A percentile compares a stretch with the other conserved stretches of the same genome.
Evolutionary conservation across 1,140 invertebrate genomes (phyloP).

Genomic region (Charaxes varanes): DNA sequence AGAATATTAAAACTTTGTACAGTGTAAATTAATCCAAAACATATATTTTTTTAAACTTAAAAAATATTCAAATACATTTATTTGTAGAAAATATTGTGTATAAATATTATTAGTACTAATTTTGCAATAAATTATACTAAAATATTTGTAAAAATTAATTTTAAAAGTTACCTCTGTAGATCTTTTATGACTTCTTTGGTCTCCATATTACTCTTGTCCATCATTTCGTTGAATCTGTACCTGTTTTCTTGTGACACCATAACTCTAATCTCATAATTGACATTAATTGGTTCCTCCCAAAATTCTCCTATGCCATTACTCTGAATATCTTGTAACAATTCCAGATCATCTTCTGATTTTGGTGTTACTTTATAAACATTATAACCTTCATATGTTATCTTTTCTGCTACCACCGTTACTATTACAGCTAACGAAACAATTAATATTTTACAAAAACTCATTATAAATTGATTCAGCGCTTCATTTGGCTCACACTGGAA

Average conservation of each 20-base stretch:
- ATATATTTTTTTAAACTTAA: too few relatives aligned
- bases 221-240: slow-evolving; percentile 19
- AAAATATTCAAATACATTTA: too few relatives aligned
- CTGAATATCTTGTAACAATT: slow-evolving; percentile 28
- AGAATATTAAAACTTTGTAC: too few relatives aligned
- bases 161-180: slow-evolving; percentile 48
- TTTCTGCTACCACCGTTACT: slow-evolving; percentile 16
- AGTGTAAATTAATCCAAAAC: too few relatives aligned
- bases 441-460: slow-evolving; percentile 11
- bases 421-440: slow-evolving; percentile 19
- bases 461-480: slow-evolving; percentile 9
- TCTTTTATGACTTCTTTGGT: slow-evolving; percentile 33
- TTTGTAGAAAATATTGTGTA: too few relatives aligned
- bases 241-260: slow-evolving; percentile 38
- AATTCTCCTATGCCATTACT: slow-evolving; percentile 35
- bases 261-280: slow-evolving; percentile 32
- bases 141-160: slow-evolving; percentile 2
- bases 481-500: too few relatives aligned
- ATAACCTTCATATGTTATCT: slow-evolving; percentile 63
- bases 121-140: background rate
- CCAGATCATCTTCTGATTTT: slow-evolving; percentile 37
- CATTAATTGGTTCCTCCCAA: slow-evolving; percentile 44
- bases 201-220: slow-evolving; percentile 22
- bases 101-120: background rate
- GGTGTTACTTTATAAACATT: slow-evolving; percentile 71